Evolutionary conservation across 2,888 invertebrate genomes (phyloP), one percentile per base, ranked within the genome.

Genomic region (Conistra vaccinii): DNA sequence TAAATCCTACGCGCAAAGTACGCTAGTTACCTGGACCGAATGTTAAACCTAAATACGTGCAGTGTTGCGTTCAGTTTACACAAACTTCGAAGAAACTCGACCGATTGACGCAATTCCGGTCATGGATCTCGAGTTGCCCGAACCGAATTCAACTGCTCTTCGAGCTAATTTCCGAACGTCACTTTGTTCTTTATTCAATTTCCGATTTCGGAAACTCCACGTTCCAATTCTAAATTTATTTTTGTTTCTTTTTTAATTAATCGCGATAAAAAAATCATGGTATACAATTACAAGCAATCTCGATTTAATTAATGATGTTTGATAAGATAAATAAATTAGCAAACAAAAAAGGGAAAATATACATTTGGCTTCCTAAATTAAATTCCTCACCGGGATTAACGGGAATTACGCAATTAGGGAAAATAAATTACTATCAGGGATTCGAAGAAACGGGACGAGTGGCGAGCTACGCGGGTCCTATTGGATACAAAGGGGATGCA

Each of bases 171-270:
- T 96, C 96, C 96, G 96, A 95, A 93, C 94, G 95, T 92, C 95
- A 95, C 95, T 95, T 95, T 94, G 94, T 95, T 95, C 95, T 96
- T 95, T 95, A 96, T 96, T 96, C 95, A 96, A 96, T 96, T 96
- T 96, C 96, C 96, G 96, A 93, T 94, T 93, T 93, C 91, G 93
- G 89, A 90, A 90, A 89, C 92, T 91, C 90, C 89, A 86, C 89
- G 88, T 90, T 91, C 90, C 90, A 92, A 93, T 92, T 92, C 91
- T 84, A 89, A 87, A 78, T 75, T 26, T 77, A 85, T 88, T 87
- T 89, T 89, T 89, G 87, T 87, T 89, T 85, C n/a, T 83, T 86
- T 88, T 88, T 89, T 87, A 90, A 91, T 90, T 87, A 91, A 87
- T 85, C 76, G 63, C 69, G 74, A 84, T 83, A 80, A 83, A 81